Evolutionary conservation across 2,797 vertebrate genomes (phyloP).

Genomic region (Anolis apletophallus): DNA sequence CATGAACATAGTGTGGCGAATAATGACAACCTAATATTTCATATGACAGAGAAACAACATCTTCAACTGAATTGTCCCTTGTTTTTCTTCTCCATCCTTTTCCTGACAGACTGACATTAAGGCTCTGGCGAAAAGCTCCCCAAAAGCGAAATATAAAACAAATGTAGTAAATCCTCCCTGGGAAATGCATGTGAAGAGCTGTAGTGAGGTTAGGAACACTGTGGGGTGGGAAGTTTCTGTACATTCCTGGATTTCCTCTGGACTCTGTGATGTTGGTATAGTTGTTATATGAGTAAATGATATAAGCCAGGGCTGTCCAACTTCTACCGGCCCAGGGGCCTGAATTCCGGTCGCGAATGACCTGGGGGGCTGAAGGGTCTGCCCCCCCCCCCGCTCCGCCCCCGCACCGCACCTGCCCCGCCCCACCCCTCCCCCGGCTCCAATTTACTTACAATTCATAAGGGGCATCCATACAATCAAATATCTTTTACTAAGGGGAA

Average conservation of each 20-base stretch:
- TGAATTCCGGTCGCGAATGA: too few relatives aligned
- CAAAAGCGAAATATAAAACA: neutral
- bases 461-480: too few relatives aligned
- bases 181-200: neutral
- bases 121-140: neutral
- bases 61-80: neutral
- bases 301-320: too few relatives aligned
- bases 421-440: too few relatives aligned
- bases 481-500: too few relatives aligned
- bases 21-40: neutral
- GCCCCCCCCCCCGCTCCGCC: too few relatives aligned
- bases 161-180: neutral
- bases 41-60: neutral
- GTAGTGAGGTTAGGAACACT: neutral
- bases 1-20: neutral
- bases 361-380: too few relatives aligned
- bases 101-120: neutral
- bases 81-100: neutral
- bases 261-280: neutral
- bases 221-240: too few relatives aligned
- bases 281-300: neutral
- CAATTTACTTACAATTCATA: too few relatives aligned
- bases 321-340: too few relatives aligned
- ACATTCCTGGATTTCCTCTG: neutral
- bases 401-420: too few relatives aligned